Conservation (phyloP, 2,113 vertebrate genomes). For the Aspidoscelis tigris region DNA sequence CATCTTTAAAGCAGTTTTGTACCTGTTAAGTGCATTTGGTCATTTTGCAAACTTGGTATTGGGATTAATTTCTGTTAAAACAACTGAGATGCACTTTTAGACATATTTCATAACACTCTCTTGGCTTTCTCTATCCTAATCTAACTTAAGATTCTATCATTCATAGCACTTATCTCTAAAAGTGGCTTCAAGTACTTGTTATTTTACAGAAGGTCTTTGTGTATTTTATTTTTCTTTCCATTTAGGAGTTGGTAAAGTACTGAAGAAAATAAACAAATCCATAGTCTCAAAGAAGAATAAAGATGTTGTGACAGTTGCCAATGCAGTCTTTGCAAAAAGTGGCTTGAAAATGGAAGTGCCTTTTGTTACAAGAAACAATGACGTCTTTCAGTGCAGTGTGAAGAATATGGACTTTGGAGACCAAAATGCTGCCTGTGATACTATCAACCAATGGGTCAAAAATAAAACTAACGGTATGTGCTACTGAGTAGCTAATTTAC, state of each 20-base stretch:
- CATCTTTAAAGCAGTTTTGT: not conserved
- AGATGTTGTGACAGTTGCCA: constrained; percentile 88
- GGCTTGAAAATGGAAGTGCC: constrained; percentile 83
- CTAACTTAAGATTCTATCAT: constrained; percentile 5
- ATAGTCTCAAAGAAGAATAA: constrained; percentile 90
- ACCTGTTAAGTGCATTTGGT: not conserved
- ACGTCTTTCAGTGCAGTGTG: constrained; percentile 87
- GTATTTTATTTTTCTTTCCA: constrained; percentile 39
- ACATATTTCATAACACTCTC: constrained; percentile 59
- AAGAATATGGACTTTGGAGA: constrained; percentile 82
- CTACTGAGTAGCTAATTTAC: not conserved
- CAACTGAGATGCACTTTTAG: constrained; percentile 14
- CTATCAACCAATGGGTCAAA: constrained; percentile 91
- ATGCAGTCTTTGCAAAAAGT: constrained; percentile 85
- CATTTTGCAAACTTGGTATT: not conserved
- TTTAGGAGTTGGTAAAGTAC: constrained; percentile 89
- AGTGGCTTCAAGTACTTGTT: not conserved
- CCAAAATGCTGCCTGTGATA: constrained; percentile 78
- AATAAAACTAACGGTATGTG: constrained; percentile 90
- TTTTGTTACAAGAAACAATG: constrained; percentile 87
- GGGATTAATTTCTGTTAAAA: not conserved
- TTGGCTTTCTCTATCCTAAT: not conserved
- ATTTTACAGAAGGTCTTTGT: constrained; percentile 51
- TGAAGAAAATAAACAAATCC: constrained; percentile 91
- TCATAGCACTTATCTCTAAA: constrained; percentile 30